These are phyloP conservation scores for Eledone cirrhosa DNA, from an alignment of 2,888 invertebrate species.

Conservation along the genomic window DNA sequence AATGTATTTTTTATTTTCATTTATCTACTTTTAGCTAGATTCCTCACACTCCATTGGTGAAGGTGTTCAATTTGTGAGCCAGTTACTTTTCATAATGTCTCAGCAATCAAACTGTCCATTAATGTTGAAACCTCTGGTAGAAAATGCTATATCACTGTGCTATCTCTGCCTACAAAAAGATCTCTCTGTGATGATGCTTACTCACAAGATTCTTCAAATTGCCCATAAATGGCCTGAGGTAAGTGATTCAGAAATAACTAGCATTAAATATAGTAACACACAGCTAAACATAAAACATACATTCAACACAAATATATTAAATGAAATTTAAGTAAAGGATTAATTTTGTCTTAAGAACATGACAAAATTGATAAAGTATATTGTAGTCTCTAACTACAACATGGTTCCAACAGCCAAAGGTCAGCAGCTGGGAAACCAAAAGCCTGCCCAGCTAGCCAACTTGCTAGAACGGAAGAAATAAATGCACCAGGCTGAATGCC, in stretches of 20 bases:
- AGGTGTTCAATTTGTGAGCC: neutral
- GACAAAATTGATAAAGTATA: too few species aligned
- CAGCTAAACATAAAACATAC: too few species aligned
- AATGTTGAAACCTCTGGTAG: neutral
- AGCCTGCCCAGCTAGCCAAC: too few species aligned
- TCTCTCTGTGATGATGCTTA: neutral
- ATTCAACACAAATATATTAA: too few species aligned
- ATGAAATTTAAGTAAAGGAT: too few species aligned
- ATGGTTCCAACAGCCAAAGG: too few species aligned
- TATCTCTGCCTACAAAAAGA: neutral
- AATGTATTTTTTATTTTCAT: neutral
- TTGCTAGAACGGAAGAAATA: too few species aligned
- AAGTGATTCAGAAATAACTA: neutral
- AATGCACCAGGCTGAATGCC: too few species aligned
- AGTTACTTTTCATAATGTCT: neutral
- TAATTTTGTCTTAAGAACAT: too few species aligned
- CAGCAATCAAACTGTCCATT: neutral
- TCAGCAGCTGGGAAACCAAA: too few species aligned
- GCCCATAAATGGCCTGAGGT: conserved; percentile 1
- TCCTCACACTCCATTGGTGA: neutral
- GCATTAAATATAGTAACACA: too few species aligned
- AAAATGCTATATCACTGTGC: neutral
- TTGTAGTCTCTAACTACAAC: too few species aligned
- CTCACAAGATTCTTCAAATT: neutral
- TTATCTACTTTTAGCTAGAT: neutral